Evolutionary conservation across 2,888 invertebrate genomes (phyloP), one percentile per base, ranked within the genome.

Genomic region (Margaritifera margaritifera): DNA sequence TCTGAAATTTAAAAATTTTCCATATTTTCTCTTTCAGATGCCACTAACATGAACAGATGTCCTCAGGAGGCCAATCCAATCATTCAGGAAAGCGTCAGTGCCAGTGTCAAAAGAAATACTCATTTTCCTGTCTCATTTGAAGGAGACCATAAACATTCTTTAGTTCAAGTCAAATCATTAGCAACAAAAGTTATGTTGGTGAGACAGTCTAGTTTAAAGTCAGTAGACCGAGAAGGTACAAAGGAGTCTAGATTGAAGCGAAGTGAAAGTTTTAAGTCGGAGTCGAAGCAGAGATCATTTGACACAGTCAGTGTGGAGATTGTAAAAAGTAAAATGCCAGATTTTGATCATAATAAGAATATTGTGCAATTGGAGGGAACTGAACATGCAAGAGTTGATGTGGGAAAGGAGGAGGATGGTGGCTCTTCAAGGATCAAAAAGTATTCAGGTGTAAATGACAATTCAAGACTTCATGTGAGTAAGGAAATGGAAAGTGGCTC

Each of bases 121-220:
- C 24, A 22, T 18, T 24, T 24, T 11, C 19, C 56, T 19, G 24
- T 4, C 24, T 56, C 56, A 2, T 56, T 56, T 22, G 22, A 56
- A 56, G 22, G 56, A 18, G 24, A 22, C 56, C 56, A 56, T 22
- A 22, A 56, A 24, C 22, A 19, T 22, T 56, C 22, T 19, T 8
- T 56, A 19, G 56, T 56, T 22, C 22, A 56, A 24, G 56, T 74
- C 20, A 74, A 74, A 55, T 71, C 75, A 22, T 70, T 70, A 58
- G 71, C 78, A 55, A 72, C 78, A 2, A 72, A 74, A 55, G 64
- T 72, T 18, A 78, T 72, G 75, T 65, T 75, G 50, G 75, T 77
- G 4, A 65, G 75, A 8, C 71, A 75, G 50, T 71, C 66, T 20
- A 75, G 75, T 62, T 57, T 71, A 52, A 62, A 67, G 22, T 62